Evolutionary conservation across 2,797 vertebrate species (phyloP).

Genomic region (Balearica regulorum): DNA sequence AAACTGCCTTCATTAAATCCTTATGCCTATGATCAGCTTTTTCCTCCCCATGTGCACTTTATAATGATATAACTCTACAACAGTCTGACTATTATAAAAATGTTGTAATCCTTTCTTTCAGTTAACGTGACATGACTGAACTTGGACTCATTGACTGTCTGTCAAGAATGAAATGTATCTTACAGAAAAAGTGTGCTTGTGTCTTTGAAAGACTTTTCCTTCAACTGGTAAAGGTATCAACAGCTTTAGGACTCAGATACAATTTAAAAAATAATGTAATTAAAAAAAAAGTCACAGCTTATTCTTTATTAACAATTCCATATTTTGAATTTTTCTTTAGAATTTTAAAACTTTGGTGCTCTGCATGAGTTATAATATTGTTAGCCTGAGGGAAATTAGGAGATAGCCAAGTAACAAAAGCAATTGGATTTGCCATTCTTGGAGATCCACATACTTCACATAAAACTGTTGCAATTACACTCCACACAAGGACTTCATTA

Average conservation of each 20-base stretch:
- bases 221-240: background rate
- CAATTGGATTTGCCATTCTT: background rate
- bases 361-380: background rate
- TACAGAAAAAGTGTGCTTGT: background rate
- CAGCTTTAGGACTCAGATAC: background rate
- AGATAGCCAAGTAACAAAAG: background rate
- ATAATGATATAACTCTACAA: background rate
- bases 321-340: background rate
- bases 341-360: background rate
- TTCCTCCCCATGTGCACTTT: background rate
- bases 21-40: background rate
- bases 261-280: background rate
- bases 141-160: background rate
- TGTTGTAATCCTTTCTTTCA: background rate
- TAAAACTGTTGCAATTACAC: background rate
- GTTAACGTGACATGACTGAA: background rate
- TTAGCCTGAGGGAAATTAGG: background rate
- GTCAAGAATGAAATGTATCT: background rate
- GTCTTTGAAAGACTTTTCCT: background rate
- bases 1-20: background rate
- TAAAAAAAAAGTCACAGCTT: accelerated
- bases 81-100: background rate
- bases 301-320: background rate
- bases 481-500: background rate
- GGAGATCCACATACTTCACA: background rate